These are phyloP conservation scores for Cydia pomonella DNA, from an alignment of 1,140 invertebrate genomes.

Conservation along the genomic window DNA sequence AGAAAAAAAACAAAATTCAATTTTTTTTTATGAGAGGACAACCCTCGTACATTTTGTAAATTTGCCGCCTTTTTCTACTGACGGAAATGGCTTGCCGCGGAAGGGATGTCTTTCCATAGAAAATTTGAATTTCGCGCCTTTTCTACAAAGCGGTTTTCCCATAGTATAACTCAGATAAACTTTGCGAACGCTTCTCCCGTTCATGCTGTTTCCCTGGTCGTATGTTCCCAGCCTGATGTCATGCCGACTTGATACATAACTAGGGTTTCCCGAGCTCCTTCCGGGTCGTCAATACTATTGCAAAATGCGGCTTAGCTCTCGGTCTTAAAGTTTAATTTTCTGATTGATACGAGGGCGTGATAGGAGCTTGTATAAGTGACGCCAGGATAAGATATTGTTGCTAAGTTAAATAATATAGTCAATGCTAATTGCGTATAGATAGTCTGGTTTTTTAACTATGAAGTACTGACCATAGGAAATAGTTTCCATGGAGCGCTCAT, in stretches of 20 bases:
- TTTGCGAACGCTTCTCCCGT: not conserved
- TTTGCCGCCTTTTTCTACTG: too few relatives aligned
- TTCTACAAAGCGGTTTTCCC: too few relatives aligned
- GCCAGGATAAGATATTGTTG: not conserved
- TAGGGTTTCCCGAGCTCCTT: not conserved
- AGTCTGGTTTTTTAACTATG: too few relatives aligned
- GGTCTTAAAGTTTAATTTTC: not conserved
- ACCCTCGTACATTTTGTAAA: too few relatives aligned
- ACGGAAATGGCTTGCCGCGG: too few relatives aligned
- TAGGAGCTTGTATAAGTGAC: not conserved
- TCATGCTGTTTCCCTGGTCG: not conserved
- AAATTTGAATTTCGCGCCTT: too few relatives aligned
- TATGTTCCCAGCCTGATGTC: not conserved
- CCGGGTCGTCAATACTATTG: not conserved
- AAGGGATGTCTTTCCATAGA: too few relatives aligned
- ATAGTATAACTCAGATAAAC: too few relatives aligned
- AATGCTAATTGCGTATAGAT: not conserved
- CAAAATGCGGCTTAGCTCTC: not conserved
- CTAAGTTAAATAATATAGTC: slow-evolving; percentile 1
- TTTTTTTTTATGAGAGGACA: too few relatives aligned
- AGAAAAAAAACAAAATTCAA: too few relatives aligned
- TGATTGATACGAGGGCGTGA: not conserved
- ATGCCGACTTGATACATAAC: slow-evolving; percentile 6
- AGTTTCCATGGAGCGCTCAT: too few relatives aligned
- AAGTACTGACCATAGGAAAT: too few relatives aligned